Percentiles rank a stretch among this genome's conserved stretches.
These are phyloP conservation scores for Drosophila gunungcola DNA, from an alignment of 1,140 invertebrate genomes.

Conservation along the genomic window DNA sequence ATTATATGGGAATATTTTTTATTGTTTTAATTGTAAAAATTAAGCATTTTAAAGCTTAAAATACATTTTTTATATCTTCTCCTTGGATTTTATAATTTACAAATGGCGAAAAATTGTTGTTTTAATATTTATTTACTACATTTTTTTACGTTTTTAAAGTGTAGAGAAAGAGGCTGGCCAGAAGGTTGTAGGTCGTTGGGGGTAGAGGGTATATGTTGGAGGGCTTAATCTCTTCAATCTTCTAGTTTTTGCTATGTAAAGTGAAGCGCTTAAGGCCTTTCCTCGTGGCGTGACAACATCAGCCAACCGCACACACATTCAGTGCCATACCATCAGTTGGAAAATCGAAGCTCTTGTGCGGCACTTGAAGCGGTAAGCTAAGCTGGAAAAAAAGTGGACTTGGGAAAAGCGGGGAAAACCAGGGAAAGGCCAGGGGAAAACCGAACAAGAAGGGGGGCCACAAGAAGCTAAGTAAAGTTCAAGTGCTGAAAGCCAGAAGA, in stretches of 20 bases:
- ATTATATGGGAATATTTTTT: no score
- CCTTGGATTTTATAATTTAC: no score
- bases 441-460: constrained; percentile 2
- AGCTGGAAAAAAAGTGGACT: constrained; percentile 57
- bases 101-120: no score
- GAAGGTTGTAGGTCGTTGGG: constrained; percentile 16
- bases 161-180: constrained; percentile 2
- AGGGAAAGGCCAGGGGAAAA: background rate
- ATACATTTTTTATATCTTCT: no score
- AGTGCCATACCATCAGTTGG: constrained; percentile 44
- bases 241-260: constrained; percentile 79
- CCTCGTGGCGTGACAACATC: constrained; percentile 60
- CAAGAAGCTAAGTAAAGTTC: constrained; percentile 54
- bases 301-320: constrained; percentile 32
- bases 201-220: constrained; percentile 5
- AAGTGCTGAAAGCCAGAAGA: constrained; percentile 38
- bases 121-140: no score
- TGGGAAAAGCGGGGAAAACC: constrained; percentile 8
- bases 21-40: no score
- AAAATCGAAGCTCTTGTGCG: constrained; percentile 69
- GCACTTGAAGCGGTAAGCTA: constrained; percentile 57
- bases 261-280: constrained; percentile 64
- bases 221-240: constrained; percentile 72
- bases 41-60: no score
- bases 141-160: background rate